phyloP scores from a whole-genome alignment of 64 coral and sea anemone species.

The Orbicella faveolata region DNA sequence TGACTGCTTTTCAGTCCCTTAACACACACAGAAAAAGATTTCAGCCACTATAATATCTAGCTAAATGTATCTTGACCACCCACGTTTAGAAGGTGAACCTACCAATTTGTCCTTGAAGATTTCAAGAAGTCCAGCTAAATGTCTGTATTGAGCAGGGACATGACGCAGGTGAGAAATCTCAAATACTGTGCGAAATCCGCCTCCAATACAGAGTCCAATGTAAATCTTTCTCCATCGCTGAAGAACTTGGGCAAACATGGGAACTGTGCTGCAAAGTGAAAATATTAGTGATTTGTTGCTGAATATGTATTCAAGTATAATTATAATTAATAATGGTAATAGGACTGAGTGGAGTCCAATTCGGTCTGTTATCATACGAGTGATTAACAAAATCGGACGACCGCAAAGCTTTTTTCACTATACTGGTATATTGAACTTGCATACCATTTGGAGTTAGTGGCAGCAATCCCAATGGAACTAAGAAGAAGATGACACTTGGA shows the following conservation, averaged over 20 bases:
- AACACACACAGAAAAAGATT: too few species aligned
- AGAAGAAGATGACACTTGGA: conserved; percentile 94
- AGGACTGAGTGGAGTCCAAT: too few species aligned
- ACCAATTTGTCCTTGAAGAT: conserved; percentile 98
- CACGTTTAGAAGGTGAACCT: neutral
- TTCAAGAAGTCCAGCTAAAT: conserved; percentile 92
- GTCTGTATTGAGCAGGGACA: conserved; percentile 76
- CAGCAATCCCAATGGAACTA: conserved; percentile 90
- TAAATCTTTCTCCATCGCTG: conserved; percentile 89
- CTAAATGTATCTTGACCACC: too few species aligned
- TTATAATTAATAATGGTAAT: too few species aligned
- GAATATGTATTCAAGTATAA: too few species aligned
- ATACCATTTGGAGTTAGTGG: conserved; percentile 93
- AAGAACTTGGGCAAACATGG: conserved; percentile 88
- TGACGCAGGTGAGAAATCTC: conserved; percentile 83
- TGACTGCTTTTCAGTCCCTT: neutral
- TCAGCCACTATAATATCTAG: too few species aligned
- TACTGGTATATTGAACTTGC: neutral
- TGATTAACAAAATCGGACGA: too few species aligned
- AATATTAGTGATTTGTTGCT: neutral
- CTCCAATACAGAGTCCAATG: conserved; percentile 83
- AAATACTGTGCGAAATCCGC: conserved; percentile 89
- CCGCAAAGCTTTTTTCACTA: neutral
- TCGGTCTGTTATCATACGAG: too few species aligned
- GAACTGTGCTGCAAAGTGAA: conserved; percentile 54